Evolutionary conservation across 2,797 vertebrate species (phyloP), one percentile per base, ranked within the genome.

Genomic region (Eutrigla gurnardus): DNA sequence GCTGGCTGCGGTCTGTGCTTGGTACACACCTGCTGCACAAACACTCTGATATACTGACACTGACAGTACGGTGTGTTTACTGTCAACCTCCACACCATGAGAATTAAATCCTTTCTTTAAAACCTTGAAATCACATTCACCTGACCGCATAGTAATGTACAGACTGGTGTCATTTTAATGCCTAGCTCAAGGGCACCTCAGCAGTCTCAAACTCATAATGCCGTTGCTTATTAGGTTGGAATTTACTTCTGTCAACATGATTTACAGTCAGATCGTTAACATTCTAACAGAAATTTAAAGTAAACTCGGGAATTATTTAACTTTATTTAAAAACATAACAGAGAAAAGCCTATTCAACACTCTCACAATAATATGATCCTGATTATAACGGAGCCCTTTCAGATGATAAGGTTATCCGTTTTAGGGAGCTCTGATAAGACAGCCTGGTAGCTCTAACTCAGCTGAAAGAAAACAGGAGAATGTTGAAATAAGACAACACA

Each of bases 1-100:
- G 37, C 40, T n/a, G 45, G 55, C 39, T 18, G n/a, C 42, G 52
- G 50, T 3, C 42, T n/a, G 60, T 70, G 57, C 64, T 68, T 73
- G 69, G 74, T 73, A 64, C 61, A 36, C 58, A 66, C 57, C 62
- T 58, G 43, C 43, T 40, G 61, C 61, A 14, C 42, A 18, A 12
- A 72, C 3, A 1, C 33, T 52, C 65, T 8, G 47, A 46, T 36
- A 14, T 3, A 7, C 72, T 52, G 39, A 47, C 5, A 49, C 35
- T 33, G 65, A 63, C 0, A 7, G 15, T 7, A 15, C 18, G 2
- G 4, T 47, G 3, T 12, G 25, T 57, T 70, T 35, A 35, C 40
- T 55, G 49, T 18, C 18, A 61, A 7, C n/a, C 37, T 53, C 32
- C 63, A 59, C 15, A 33, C 11, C n/a, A 3, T 8, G 6, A 40